These are phyloP conservation scores for Actias luna DNA, from an alignment of 2,888 invertebrate genomes.

Conservation along the genomic window DNA sequence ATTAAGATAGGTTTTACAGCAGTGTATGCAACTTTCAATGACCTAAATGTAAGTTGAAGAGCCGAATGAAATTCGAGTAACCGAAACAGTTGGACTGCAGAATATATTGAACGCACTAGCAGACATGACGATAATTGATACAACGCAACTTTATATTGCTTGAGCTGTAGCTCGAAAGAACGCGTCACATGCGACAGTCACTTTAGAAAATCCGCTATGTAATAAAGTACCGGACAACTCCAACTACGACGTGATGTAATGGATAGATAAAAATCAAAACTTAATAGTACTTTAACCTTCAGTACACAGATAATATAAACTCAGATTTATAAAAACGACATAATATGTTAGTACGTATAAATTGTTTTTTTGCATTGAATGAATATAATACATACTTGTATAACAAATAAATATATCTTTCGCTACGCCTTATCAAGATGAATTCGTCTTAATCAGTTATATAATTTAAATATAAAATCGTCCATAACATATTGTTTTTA, in stretches of 20 bases:
- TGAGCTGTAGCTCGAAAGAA: background rate
- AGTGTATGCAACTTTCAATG: background rate
- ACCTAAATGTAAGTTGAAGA: background rate
- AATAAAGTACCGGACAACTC: background rate
- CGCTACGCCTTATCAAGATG: too few species aligned
- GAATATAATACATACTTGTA: background rate
- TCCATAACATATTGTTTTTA: background rate
- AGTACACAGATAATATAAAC: too few species aligned
- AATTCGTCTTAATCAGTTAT: too few species aligned
- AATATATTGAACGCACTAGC: background rate
- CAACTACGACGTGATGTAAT: background rate
- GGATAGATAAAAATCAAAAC: too few species aligned
- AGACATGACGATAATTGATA: slow-evolving; percentile 9
- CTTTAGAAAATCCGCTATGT: background rate
- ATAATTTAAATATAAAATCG: background rate
- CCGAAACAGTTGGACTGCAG: background rate
- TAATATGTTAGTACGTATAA: too few species aligned
- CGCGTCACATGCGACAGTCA: background rate
- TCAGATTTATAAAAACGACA: too few species aligned
- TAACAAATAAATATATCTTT: background rate
- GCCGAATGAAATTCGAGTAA: background rate
- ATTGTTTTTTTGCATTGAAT: too few species aligned
- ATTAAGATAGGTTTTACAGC: background rate
- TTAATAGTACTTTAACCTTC: too few species aligned
- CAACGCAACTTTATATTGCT: background rate